Conservation (phyloP, 2,113 vertebrate genomes). For the Raja brachyura region DNA sequence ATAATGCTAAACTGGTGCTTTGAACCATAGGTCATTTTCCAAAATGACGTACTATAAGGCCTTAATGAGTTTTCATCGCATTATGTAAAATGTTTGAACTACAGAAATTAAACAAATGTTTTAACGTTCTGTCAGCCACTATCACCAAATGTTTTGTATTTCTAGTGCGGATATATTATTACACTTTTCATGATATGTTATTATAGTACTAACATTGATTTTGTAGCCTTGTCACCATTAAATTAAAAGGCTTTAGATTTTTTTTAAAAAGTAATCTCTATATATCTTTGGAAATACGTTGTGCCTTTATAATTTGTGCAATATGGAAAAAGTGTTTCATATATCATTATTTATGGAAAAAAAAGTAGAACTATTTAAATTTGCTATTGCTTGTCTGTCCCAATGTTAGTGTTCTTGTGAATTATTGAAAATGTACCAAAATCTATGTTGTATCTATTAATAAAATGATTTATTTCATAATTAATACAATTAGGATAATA, state of each 20-base stretch:
- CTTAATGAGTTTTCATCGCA: background rate
- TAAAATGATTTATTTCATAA: background rate
- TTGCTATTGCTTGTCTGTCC: background rate
- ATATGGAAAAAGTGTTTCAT: background rate
- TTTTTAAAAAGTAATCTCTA: background rate
- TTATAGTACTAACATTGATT: too few relatives aligned
- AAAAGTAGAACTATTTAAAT: background rate
- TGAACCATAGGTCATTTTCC: background rate
- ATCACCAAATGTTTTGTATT: background rate
- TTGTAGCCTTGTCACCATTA: background rate
- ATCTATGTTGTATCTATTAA: background rate
- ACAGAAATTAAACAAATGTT: background rate
- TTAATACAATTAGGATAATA: background rate
- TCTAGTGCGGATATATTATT: background rate
- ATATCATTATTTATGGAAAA: background rate
- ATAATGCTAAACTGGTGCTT: background rate
- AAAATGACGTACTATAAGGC: background rate
- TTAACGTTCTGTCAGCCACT: background rate
- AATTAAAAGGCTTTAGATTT: background rate
- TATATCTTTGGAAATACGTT: background rate
- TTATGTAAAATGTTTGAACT: constrained; percentile 20
- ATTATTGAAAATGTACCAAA: background rate
- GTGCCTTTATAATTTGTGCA: constrained; percentile 13
- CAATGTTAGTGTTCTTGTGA: background rate
- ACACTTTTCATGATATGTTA: background rate